Evolutionary conservation across 2,888 invertebrate species (phyloP), one percentile per base, ranked within the genome.

Genomic region (Lasioglossum leucozonium): DNA sequence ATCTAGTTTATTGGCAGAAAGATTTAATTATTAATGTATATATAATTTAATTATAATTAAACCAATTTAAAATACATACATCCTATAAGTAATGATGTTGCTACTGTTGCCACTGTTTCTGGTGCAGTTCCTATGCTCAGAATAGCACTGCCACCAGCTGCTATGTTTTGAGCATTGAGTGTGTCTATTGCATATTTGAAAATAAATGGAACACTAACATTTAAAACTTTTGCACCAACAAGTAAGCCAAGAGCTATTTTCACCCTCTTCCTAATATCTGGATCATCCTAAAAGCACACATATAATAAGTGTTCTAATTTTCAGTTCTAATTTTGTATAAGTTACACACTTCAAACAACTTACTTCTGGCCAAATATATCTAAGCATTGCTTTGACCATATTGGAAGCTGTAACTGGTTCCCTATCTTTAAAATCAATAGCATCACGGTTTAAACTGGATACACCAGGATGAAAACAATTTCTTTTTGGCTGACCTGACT

Each of bases 331-430:
- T 55, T 37, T 71, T 94, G 94, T 94, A 93, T 87, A 93, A 94
- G 51, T 95, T 58, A 69, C 16, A 13, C 74, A 18, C 13, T 34
- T 51, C 93, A 86, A 2, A 37, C 93, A 91, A 93, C 95, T 95
- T 89, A 98, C 98, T 96, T 98, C 97, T 42, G 99, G 99, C 99
- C 99, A 99, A 81, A 99, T 97, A 95, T 99, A 99, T 76, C 96
- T 96, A 94, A 98, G 95, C 98, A 99, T 99, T 76, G 97, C 97
- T 89, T 96, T 96, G 44, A 99, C 93, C 97, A 99, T 99, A 93
- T 98, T 97, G 91, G 95, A 92, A 87, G 97, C 96, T 13, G 97
- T 96, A 85, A 98, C 96, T 75, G 96, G 95, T 81, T 94, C 86
- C 92, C 96, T 95, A 67, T 96, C 95, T 93, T 96, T 96, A 91